Base-by-base conservation (phyloP, 2,888 invertebrate genomes). In the Loripinus fragilis region DNA sequence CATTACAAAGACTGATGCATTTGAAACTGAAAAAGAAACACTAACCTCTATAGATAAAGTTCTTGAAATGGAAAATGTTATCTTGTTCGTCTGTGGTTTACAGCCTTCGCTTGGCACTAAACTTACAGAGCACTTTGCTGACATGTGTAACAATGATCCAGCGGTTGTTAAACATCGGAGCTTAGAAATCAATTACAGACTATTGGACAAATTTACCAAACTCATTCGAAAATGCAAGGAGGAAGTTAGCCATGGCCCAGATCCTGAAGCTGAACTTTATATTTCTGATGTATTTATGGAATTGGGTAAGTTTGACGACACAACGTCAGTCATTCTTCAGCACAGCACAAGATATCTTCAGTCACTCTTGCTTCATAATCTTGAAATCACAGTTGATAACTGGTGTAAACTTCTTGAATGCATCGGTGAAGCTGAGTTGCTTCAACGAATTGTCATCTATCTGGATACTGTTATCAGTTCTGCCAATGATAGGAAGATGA, bases 401-500 rank as follows among this genome's bases (percentile, higher is more conserved):
- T 52, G 52, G 52, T 52, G 52, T 25, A 2, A 23, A 25, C 52
- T 52, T 52, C 25, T 52, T 8, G 52, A 52, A 25, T 52, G 20
- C 5, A 52, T 52, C 12, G n/a, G n/a, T 15, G 52, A 52, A 23
- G 52, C 52, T 23, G 10, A 52, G 25, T 52, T 52, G 25, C 52
- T 52, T 7, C 52, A 52, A 15, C 23, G 52, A n/a, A 23, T 52
- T n/a, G 52, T 52, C 20, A 52, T 52, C 52, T 52, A 52, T n/a
- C 52, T 52, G 1, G 52, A 25, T 2, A 52, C 52, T 2, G 23
- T 52, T 2, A 23, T 25, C n/a, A n/a, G 25, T 23, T 25, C 5
- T 25, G 52, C 23, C 10, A n/a, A 7, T 7, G 23, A 12, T n/a
- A 23, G 52, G 3, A 52, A 52, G n/a, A 52, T 52, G 52, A 12